Conservation (phyloP, 2,113 vertebrate genomes). For the Chrysemys picta region DNA sequence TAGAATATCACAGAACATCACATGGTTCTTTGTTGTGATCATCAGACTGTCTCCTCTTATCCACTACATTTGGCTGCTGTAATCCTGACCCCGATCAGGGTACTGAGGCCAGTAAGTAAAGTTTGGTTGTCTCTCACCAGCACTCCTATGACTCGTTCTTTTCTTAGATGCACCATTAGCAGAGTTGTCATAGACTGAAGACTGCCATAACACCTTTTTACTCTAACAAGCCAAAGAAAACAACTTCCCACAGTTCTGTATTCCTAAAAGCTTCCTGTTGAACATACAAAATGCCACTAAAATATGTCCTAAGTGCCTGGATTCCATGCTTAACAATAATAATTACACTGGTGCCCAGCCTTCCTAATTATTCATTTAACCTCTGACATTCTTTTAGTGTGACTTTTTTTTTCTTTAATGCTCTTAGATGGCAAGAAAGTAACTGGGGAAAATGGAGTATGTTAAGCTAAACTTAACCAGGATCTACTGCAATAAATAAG, state of each 20-base stretch:
- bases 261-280: neutral
- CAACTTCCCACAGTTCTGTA: neutral
- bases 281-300: neutral
- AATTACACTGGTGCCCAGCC: neutral
- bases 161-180: neutral
- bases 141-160: neutral
- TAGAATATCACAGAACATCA: neutral
- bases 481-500: neutral
- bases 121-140: neutral
- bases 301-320: neutral
- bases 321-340: neutral
- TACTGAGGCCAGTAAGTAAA: neutral
- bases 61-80: neutral
- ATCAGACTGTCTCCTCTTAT: neutral
- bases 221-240: neutral
- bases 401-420: neutral
- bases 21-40: neutral
- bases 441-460: neutral
- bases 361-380: neutral
- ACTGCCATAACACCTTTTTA: neutral
- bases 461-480: neutral
- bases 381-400: neutral
- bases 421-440: neutral
- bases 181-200: neutral
- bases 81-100: neutral